phyloP scores from a whole-genome alignment of 2,797 vertebrate genomes.

The Rhadinocentrus ornatus region DNA sequence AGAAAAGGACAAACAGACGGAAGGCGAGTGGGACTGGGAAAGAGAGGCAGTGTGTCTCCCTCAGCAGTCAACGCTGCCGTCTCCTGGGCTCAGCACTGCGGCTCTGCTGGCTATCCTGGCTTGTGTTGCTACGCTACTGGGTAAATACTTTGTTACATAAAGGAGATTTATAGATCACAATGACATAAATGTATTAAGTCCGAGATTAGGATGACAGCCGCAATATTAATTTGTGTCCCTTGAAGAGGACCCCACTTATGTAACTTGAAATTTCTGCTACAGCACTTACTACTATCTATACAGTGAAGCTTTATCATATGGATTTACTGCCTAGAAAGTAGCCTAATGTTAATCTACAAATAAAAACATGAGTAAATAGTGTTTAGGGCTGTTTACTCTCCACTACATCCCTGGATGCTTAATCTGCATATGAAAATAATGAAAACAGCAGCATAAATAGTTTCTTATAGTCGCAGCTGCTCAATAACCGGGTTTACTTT shows the following conservation, averaged over 20 bases:
- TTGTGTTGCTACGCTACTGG: conserved; percentile 89
- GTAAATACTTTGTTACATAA: conserved; percentile 70
- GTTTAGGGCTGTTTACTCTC: conserved; percentile 65
- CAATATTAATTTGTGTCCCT: background rate
- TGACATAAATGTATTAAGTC: conserved; percentile 7
- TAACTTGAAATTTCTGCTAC: background rate
- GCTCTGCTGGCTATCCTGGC: conserved; percentile 91
- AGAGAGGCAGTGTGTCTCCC: conserved; percentile 84
- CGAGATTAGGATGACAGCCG: background rate
- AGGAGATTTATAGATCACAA: background rate
- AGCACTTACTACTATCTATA: conserved; percentile 34
- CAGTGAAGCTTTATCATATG: conserved; percentile 29
- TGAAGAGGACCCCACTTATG: background rate
- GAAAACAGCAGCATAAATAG: conserved; percentile 65
- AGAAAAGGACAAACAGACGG: conserved; percentile 74
- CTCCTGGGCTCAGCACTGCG: conserved; percentile 90
- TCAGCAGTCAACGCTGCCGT: conserved; percentile 83
- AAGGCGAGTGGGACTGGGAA: conserved; percentile 82
- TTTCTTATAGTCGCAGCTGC: conserved; percentile 64
- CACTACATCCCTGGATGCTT: conserved; percentile 51
- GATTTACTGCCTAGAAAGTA: conserved; percentile 36
- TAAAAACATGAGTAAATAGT: conserved; percentile 62
- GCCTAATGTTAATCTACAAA: conserved; percentile 62
- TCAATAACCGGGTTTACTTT: conserved; percentile 48
- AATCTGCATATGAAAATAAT: conserved; percentile 74